Evolutionary conservation across 2,113 vertebrate species (phyloP), one percentile per base, ranked within the genome.

Genomic region (Ranitomeya imitator): DNA sequence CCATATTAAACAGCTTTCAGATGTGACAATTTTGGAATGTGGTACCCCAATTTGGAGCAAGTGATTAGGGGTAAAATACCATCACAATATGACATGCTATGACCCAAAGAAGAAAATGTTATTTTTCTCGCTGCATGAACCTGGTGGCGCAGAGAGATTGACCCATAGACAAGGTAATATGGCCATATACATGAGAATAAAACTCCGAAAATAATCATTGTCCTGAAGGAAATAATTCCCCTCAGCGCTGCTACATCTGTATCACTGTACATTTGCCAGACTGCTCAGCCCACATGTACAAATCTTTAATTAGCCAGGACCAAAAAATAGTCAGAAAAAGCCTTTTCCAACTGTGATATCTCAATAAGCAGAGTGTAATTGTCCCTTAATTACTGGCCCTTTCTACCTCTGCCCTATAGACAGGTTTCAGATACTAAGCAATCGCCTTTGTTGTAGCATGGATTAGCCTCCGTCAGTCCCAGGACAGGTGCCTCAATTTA

Each of bases 391-490:
- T 74, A 85, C 65, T 14, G 23, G 55, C 59, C 67, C 83, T 85
- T 74, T 74, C 71, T 59, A 85, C 19, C 52, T 31, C 23, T 37
- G 23, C 37, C 26, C 67, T 74, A 60, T 76, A 74, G 67, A 85
- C 67, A 76, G 54, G 45, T 85, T 76, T 76, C 65, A 73, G 69
- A 85, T 60, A 85, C 23, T 54, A 21, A 37, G 16, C 69, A 18
- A 85, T 76, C 23, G 15, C 26, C 73, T 74, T 60, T 84, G 82
- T 84, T 84, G 82, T 69, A 55, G 37, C 82, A 84, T 84, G 82
- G 82, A 84, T 84, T 84, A 69, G 45, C 85, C 80, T 87, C 73
- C 69, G 19, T 63, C 79, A 88, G 14, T 74, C 79, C 86, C 80
- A 71, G 18, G 55, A 73, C 51, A 88, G 82, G 26, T 37, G 80